phyloP scores from a whole-genome alignment of 2,888 invertebrate species.

The Luperina nickerlii region DNA sequence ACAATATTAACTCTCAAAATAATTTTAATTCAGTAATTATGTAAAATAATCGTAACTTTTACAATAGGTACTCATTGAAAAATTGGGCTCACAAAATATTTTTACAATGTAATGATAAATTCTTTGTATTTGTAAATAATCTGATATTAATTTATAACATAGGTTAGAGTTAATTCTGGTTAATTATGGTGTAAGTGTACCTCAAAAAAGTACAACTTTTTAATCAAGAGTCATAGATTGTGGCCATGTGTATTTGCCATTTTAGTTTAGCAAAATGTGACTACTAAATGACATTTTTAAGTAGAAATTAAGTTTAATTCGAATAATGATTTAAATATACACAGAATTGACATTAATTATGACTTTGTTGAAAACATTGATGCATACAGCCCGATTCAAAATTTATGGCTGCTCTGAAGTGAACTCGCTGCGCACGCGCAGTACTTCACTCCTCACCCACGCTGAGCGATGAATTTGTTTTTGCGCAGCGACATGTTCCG shows the following conservation, averaged over 20 bases:
- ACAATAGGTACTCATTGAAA: constrained; percentile 43
- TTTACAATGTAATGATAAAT: constrained; percentile 8
- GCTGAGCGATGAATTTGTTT: background rate
- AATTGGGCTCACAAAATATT: constrained; percentile 8
- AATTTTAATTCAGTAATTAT: constrained; percentile 33
- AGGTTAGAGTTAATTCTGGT: constrained; percentile 17
- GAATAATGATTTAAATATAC: constrained; percentile 41
- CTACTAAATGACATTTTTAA: constrained; percentile 28
- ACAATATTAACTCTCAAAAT: constrained; percentile 30
- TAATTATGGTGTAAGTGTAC: constrained; percentile 39
- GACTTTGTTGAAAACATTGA: background rate
- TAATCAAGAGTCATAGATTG: constrained; percentile 47
- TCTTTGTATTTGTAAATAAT: constrained; percentile 55
- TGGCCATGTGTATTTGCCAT: constrained; percentile 70
- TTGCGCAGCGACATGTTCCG: too few species aligned
- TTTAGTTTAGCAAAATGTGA: constrained; percentile 57
- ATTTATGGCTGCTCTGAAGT: background rate
- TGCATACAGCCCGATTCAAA: background rate
- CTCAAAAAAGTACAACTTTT: constrained; percentile 48
- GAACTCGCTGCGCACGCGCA: background rate
- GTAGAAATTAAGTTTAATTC: constrained; percentile 39
- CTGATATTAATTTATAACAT: constrained; percentile 47
- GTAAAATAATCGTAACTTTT: constrained; percentile 31
- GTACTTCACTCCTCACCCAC: background rate
- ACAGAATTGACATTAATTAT: constrained; percentile 6